Percentiles rank a stretch among this genome's conserved stretches.
These are phyloP conservation scores for Xiphophorus maculatus DNA, from an alignment of 2,113 vertebrate species.

Conservation along the genomic window DNA sequence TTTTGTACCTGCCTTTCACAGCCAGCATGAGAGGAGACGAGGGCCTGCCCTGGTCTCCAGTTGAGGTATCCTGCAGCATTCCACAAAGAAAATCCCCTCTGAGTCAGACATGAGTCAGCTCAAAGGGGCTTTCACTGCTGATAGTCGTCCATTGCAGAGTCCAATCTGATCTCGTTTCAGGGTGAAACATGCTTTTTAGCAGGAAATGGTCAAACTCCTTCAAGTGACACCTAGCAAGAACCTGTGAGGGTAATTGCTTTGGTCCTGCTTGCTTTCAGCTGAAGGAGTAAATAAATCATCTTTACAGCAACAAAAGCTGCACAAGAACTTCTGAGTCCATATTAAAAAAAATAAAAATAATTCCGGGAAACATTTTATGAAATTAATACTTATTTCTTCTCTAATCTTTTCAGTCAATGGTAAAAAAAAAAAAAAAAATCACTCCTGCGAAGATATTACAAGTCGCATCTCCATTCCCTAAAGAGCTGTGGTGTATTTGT, in stretches of 20 bases:
- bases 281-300: neutral
- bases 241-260: neutral
- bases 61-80: slow-evolving; percentile 29
- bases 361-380: slow-evolving; percentile 14
- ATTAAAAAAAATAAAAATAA: slow-evolving; percentile 1
- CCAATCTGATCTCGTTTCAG: slow-evolving; percentile 54
- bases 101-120: slow-evolving; percentile 4
- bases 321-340: neutral
- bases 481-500: slow-evolving; percentile 18
- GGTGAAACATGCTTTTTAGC: slow-evolving; percentile 25
- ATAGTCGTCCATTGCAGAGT: slow-evolving; percentile 31
- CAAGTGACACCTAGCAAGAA: neutral
- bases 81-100: slow-evolving; percentile 17
- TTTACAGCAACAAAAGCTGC: neutral
- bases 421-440: slow-evolving; percentile 17
- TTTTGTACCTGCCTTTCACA: slow-evolving; percentile 73
- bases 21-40: slow-evolving; percentile 39
- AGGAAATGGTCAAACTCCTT: neutral
- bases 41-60: slow-evolving; percentile 28
- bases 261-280: neutral
- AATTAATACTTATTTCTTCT: slow-evolving; percentile 37
- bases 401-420: slow-evolving; percentile 8
- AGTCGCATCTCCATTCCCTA: slow-evolving; percentile 37
- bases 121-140: slow-evolving; percentile 5
- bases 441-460: slow-evolving; percentile 23